phyloP scores from a whole-genome alignment of 2,888 invertebrate genomes.

The Sesia apiformis region DNA sequence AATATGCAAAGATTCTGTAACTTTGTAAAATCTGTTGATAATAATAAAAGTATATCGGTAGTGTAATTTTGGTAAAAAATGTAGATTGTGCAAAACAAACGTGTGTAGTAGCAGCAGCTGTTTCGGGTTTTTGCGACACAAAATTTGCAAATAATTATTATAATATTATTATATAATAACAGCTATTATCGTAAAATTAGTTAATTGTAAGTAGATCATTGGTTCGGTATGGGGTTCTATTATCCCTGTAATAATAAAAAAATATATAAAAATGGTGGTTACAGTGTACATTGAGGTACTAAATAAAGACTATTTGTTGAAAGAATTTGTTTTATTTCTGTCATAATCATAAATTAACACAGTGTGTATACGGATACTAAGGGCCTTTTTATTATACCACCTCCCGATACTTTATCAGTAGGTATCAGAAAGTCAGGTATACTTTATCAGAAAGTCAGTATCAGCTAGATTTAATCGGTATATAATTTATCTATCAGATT shows the following conservation, averaged over 20 bases:
- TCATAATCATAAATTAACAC: too few species aligned
- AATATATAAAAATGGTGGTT: constrained; percentile 26
- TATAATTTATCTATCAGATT: too few species aligned
- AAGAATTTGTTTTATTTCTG: constrained; percentile 14
- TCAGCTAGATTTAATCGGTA: too few species aligned
- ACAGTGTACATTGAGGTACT: constrained; percentile 21
- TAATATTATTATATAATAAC: not conserved
- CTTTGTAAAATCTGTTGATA: too few species aligned
- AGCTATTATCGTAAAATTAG: not conserved
- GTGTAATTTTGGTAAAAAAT: not conserved
- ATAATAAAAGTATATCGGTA: too few species aligned
- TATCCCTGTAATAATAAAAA: constrained; percentile 19
- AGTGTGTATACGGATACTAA: too few species aligned
- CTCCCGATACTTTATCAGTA: too few species aligned
- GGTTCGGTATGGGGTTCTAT: constrained; percentile 17
- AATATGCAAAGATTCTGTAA: too few species aligned
- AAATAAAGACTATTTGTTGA: constrained; percentile 29
- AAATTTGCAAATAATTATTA: not conserved
- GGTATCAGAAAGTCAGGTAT: too few species aligned
- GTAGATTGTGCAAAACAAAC: not conserved
- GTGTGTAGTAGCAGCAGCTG: not conserved
- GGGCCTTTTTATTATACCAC: too few species aligned
- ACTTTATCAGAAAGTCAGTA: too few species aligned
- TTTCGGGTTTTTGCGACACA: not conserved
- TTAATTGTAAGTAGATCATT: constrained; percentile 4